These are phyloP conservation scores for Chrysopa pallens DNA, from an alignment of 1,140 invertebrate genomes.

Conservation along the genomic window DNA sequence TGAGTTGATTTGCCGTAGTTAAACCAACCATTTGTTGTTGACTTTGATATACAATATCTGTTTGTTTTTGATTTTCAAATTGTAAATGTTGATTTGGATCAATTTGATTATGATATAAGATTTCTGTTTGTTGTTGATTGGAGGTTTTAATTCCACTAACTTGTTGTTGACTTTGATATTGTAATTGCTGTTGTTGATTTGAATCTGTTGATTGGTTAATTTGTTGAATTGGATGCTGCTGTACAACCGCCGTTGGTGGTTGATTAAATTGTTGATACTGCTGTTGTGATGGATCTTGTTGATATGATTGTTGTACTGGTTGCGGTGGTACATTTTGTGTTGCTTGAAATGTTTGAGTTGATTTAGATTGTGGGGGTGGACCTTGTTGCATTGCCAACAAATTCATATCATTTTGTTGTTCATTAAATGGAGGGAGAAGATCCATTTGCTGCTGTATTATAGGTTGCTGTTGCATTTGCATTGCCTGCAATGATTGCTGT, in stretches of 20 bases:
- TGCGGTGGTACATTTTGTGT: not conserved
- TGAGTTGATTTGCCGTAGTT: slow-evolving; percentile 10
- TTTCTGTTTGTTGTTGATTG: no score
- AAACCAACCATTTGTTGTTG: slow-evolving; percentile 3
- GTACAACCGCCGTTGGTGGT: not conserved
- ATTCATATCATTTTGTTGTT: no score
- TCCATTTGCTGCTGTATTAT: not conserved
- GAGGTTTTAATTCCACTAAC: not conserved
- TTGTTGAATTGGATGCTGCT: slow-evolving; percentile 3
- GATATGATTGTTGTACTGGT: not conserved
- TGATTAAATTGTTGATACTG: not conserved
- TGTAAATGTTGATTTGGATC: not conserved
- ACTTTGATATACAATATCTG: no score
- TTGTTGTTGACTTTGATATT: slow-evolving; percentile 7
- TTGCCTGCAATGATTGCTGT: not conserved
- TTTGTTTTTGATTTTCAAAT: not conserved
- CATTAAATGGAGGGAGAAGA: no score
- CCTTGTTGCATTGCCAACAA: no score
- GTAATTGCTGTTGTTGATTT: slow-evolving; percentile 3
- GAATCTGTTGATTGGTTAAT: slow-evolving; percentile 4
- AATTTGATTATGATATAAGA: not conserved
- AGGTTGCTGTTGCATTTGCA: not conserved
- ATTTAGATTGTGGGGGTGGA: not conserved
- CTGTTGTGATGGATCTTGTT: not conserved
- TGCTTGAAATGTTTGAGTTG: not conserved